phyloP scores from a whole-genome alignment of 2,888 invertebrate genomes.

The Hemaris fuciformis region DNA sequence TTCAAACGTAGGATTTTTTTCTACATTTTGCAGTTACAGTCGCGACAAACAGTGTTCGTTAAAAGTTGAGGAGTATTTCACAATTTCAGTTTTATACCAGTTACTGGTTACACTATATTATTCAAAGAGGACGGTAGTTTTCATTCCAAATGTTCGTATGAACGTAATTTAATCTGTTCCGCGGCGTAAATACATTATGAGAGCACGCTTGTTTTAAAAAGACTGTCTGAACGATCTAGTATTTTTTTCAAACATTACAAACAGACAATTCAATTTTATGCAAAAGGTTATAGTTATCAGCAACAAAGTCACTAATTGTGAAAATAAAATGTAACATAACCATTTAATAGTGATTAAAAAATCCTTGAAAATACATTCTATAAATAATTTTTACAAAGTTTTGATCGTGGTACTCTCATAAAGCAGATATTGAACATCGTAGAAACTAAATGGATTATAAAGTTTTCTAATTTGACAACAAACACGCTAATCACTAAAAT shows the following conservation, averaged over 20 bases:
- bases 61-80: neutral
- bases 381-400: too few relatives aligned
- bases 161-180: too few relatives aligned
- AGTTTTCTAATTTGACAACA: constrained; percentile 2
- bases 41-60: neutral
- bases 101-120: neutral
- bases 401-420: neutral
- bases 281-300: too few relatives aligned
- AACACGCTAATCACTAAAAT: neutral
- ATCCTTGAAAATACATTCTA: too few relatives aligned
- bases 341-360: too few relatives aligned
- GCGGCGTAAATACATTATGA: too few relatives aligned
- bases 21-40: neutral
- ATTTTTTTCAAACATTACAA: too few relatives aligned
- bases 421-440: neutral
- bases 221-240: too few relatives aligned
- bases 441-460: neutral
- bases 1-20: neutral
- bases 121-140: neutral
- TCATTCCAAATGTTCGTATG: neutral
- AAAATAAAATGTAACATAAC: too few relatives aligned
- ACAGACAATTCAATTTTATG: too few relatives aligned
- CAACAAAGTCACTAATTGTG: too few relatives aligned
- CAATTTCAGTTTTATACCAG: neutral
- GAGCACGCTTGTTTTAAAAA: too few relatives aligned